Base-by-base conservation (phyloP, 2,888 invertebrate species). In the Xanthia icteritia region DNA sequence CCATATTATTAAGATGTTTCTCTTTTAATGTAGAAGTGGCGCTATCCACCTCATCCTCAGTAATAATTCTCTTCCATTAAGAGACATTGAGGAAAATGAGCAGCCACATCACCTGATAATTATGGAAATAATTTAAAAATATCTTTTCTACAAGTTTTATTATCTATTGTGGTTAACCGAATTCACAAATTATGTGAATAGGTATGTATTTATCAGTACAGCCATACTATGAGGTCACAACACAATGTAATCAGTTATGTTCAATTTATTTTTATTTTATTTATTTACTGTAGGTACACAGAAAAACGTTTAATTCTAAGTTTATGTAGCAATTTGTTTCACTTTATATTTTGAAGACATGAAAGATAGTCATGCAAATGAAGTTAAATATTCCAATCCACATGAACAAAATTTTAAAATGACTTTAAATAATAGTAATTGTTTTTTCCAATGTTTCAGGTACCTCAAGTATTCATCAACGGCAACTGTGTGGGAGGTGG, bases 401-500 rank as follows among this genome's bases (percentile, higher is more conserved):
- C 79, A 64, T 17, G 6, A 58, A 58, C 27, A 63, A 23, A n/a
- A n/a, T 6, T 36, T 27, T 54, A 5, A 42, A 60, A 68, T 58
- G 45, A n/a, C 6, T 60, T 6, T 56, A n/a, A 51, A 13, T 67
- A 61, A 66, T 61, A 58, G 11, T 75, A 63, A 70, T 72, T 54
- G 23, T 66, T 42, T 73, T 58, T 84, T 79, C 51, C 51, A 31
- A 69, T 77, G 82, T 97, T 96, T 39, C 95, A 99, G 98, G 99
- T 99, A 4, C 99, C 99, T 0, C 97, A 99, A 91, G 99, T 99
- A 4, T 99, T 99, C 94, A 97, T 99, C 60, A 98, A 99, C 90
- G 99, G 99, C 4, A 97, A 98, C 92, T 99, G 98, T 92, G 97
- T 99, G 76, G 99, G 99, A 9, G 99, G 99, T 58, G 99, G 99